Base-by-base conservation (phyloP, 2,888 invertebrate species). In the Limulus polyphemus region DNA sequence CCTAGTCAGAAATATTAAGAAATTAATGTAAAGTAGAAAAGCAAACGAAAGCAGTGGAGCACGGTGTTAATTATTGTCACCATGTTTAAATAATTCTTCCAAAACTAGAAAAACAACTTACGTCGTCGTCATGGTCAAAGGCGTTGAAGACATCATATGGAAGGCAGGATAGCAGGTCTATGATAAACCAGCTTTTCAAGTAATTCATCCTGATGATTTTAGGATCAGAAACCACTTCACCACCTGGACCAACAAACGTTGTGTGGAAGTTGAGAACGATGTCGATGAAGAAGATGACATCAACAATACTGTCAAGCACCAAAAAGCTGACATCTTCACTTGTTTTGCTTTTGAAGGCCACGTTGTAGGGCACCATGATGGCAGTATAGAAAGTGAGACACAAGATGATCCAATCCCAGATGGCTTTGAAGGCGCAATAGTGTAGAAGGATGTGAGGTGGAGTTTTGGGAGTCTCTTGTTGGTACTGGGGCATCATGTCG, bases 111-210 rank as follows among this genome's bases (percentile, higher is more conserved):
- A 32, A 32, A 32, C 32, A 32, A 70, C 72, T 72, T 67, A 72
- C 72, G 64, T 72, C 97, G 81, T 98, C 97, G 78, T 95, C 97
- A 79, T 97, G 93, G 81, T 99, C 98, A 82, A 99, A 99, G 73
- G 98, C 98, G 81, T 99, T 99, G 85, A 99, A 99, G 74, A 99
- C 97, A 81, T 99, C 99, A 80, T 99, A 99, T 70, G 99, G 99
- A 79, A 99, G 84, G 80, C 99, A 99, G 74, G 97, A 97, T 71
- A 99, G 84, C 75, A 99, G 83, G 80, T 99, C 99, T 77, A 99
- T 97, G 74, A 99, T 87, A 81, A 99, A 99, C 99, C 99, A 99
- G 71, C 95, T 95, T 79, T 94, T 93, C 75, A 99, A 83, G 81
- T 99, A 99, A 82, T 99, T 99, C 88, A 92, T 92, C 74, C 94